These are phyloP conservation scores for Sepioteuthis lessoniana DNA, from an alignment of 2,888 invertebrate species.

Conservation along the genomic window DNA sequence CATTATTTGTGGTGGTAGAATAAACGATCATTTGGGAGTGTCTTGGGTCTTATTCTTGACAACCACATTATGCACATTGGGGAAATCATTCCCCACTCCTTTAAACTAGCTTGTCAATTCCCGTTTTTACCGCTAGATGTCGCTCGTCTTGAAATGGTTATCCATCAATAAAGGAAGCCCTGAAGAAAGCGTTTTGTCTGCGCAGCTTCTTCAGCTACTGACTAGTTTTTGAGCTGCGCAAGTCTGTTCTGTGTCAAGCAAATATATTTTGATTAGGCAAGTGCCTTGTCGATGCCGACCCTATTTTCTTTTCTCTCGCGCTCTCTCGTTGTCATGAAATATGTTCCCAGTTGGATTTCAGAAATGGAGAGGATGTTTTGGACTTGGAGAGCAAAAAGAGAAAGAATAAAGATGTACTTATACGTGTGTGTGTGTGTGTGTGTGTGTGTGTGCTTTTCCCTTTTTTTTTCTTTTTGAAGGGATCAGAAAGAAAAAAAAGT, in stretches of 20 bases:
- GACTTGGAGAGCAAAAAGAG: not conserved
- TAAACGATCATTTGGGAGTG: not conserved
- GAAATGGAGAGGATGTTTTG: not conserved
- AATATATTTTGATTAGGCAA: not conserved
- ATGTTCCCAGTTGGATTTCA: not conserved
- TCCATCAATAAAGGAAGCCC: not conserved
- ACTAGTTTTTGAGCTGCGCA: not conserved
- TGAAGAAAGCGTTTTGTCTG: not conserved
- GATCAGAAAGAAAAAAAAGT: not conserved
- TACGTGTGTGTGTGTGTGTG: no score
- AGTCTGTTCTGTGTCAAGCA: not conserved
- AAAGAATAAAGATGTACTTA: no score
- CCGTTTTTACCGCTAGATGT: not conserved
- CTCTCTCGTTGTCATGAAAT: not conserved
- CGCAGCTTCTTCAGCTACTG: not conserved
- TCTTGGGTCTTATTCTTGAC: not conserved
- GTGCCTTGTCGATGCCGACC: not conserved
- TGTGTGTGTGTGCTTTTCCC: not conserved
- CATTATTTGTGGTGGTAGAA: not conserved
- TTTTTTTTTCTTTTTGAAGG: not conserved
- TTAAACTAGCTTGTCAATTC: not conserved
- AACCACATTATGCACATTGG: not conserved
- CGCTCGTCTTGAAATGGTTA: not conserved
- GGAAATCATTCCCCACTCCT: not conserved
- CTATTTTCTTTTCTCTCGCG: not conserved